phyloP scores from a whole-genome alignment of 2,113 vertebrate species.

The Perca flavescens region DNA sequence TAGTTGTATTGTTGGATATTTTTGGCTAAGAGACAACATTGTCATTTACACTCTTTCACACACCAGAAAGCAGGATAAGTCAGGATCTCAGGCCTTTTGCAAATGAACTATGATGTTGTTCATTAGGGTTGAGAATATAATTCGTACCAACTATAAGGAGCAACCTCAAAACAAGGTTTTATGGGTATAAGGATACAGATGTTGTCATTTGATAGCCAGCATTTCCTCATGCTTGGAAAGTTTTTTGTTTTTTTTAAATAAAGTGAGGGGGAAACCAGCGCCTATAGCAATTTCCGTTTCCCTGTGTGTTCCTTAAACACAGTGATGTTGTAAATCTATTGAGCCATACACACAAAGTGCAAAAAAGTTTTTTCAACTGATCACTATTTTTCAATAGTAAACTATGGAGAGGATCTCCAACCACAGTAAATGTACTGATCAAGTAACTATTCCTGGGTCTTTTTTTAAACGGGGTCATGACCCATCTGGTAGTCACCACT shows the following conservation, averaged over 20 bases:
- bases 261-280: background rate
- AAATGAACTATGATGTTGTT: constrained; percentile 18
- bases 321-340: background rate
- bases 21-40: background rate
- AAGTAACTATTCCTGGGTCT: background rate
- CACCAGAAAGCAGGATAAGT: constrained; percentile 49
- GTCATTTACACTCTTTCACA: constrained; percentile 21
- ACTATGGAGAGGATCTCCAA: background rate
- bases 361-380: background rate
- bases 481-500: constrained; percentile 35
- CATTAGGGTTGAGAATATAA: background rate
- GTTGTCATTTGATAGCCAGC: background rate
- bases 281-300: background rate
- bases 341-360: background rate
- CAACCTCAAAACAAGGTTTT: background rate
- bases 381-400: background rate
- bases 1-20: constrained; percentile 11
- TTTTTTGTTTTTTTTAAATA: background rate
- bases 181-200: background rate
- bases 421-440: background rate
- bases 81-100: constrained; percentile 27
- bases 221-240: background rate
- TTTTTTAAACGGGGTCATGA: constrained; percentile 42
- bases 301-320: background rate
- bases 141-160: background rate